phyloP scores from a whole-genome alignment of 2,113 vertebrate genomes.

The Cephalopholis sonnerati region DNA sequence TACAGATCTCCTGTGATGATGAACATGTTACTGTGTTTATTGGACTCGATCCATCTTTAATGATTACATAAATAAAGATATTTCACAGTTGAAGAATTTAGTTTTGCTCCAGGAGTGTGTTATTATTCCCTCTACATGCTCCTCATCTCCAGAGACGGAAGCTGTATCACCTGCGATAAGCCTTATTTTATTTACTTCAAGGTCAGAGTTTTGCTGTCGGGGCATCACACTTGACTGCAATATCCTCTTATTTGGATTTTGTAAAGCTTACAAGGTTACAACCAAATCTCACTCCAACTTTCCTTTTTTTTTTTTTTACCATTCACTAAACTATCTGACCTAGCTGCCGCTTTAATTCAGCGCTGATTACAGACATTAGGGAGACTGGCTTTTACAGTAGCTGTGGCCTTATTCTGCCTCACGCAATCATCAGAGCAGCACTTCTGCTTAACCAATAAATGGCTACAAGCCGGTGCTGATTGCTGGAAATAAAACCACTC shows the following conservation, averaged over 20 bases:
- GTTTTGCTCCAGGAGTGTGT: slow-evolving; percentile 7
- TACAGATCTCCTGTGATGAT: slow-evolving; percentile 69
- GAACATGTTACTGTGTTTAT: slow-evolving; percentile 65
- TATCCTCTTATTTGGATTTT: neutral
- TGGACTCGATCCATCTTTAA: slow-evolving; percentile 54
- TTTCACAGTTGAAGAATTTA: slow-evolving; percentile 53
- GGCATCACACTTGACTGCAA: neutral
- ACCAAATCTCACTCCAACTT: neutral
- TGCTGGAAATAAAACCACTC: slow-evolving; percentile 3
- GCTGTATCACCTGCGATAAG: slow-evolving; percentile 1
- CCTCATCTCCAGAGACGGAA: neutral
- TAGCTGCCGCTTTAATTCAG: neutral
- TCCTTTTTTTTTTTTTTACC: neutral
- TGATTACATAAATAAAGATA: slow-evolving; percentile 70
- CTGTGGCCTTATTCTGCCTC: neutral
- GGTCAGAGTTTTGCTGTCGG: slow-evolving; percentile 20
- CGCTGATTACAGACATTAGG: neutral
- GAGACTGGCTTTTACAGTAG: neutral
- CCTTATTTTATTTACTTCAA: slow-evolving; percentile 6
- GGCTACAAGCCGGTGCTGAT: neutral
- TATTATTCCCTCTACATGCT: slow-evolving; percentile 21
- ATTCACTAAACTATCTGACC: neutral
- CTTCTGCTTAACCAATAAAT: slow-evolving; percentile 15
- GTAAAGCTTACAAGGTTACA: neutral
- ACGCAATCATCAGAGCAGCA: neutral